Conservation (phyloP, 92 coral and sea anemone genomes). For the Pocillopora meandrina region DNA sequence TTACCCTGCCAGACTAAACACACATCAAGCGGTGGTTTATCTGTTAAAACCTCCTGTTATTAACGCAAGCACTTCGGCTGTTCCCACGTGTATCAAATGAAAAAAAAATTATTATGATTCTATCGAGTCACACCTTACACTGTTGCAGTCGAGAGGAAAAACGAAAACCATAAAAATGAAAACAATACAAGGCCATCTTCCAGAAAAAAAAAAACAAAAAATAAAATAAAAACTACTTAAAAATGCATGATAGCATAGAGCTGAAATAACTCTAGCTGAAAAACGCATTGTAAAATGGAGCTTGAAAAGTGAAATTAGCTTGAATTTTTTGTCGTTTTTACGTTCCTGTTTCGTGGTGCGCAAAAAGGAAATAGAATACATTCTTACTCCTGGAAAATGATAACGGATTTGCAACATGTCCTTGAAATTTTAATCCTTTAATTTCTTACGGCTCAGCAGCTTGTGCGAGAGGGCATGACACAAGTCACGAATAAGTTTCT, state of each 20-base stretch:
- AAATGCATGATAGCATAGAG: too few relatives aligned
- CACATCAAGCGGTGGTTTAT: not conserved
- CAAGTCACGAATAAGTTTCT: not conserved
- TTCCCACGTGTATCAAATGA: constrained; percentile 2
- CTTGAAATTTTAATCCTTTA: constrained; percentile 16
- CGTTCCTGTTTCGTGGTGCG: not conserved
- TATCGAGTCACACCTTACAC: not conserved
- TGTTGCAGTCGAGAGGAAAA: not conserved
- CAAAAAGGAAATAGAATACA: constrained; percentile 22
- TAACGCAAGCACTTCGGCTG: not conserved
- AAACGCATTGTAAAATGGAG: not conserved
- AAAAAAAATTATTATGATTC: not conserved
- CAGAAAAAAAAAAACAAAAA: too few relatives aligned
- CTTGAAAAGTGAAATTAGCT: not conserved
- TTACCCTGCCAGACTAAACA: too few relatives aligned
- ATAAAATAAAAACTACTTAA: too few relatives aligned
- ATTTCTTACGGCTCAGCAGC: not conserved
- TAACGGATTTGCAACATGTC: constrained; percentile 6
- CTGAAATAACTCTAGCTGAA: too few relatives aligned
- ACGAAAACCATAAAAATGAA: not conserved
- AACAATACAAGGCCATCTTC: not conserved
- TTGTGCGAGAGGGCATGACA: not conserved
- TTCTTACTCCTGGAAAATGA: constrained; percentile 16
- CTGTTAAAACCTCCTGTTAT: not conserved
- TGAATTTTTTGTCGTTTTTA: not conserved